These are phyloP conservation scores for Trichopria drosophilae DNA, from an alignment of 2,888 invertebrate genomes.

Conservation along the genomic window DNA sequence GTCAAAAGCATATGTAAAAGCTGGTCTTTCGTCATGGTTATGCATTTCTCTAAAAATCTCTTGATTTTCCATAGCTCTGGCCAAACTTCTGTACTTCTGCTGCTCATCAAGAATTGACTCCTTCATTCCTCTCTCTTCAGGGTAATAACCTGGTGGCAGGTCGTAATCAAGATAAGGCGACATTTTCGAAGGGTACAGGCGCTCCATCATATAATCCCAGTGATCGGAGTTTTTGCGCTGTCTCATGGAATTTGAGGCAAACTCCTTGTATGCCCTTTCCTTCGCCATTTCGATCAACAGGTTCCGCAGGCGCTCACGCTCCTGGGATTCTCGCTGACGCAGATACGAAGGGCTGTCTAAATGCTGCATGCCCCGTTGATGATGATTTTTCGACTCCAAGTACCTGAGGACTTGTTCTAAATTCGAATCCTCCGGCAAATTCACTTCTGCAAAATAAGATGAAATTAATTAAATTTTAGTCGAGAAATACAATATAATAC, in stretches of 20 bases:
- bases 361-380: conserved; percentile 20
- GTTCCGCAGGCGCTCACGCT: no score
- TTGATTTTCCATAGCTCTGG: conserved; percentile 8
- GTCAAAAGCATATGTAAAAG: conserved; percentile 50
- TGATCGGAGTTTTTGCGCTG: background rate
- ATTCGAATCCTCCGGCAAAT: conserved; percentile 39
- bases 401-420: conserved; percentile 45
- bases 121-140: conserved; percentile 34
- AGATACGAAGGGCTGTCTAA: conserved; percentile 25
- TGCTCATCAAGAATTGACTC: conserved; percentile 28
- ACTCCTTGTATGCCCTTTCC: conserved; percentile 11
- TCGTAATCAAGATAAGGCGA: conserved; percentile 2
- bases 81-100: conserved; percentile 18
- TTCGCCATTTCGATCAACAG: conserved; percentile 11
- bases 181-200: background rate
- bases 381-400: conserved; percentile 39
- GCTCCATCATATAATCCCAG: background rate
- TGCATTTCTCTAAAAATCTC: conserved; percentile 24
- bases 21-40: conserved; percentile 34
- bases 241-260: conserved; percentile 6
- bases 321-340: conserved; percentile 23
- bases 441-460: conserved; percentile 45
- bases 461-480: background rate
- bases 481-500: no score
- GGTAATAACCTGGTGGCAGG: no score